These are phyloP conservation scores for Heliconius hewitsoni DNA, from an alignment of 1,140 invertebrate genomes.

Conservation along the genomic window DNA sequence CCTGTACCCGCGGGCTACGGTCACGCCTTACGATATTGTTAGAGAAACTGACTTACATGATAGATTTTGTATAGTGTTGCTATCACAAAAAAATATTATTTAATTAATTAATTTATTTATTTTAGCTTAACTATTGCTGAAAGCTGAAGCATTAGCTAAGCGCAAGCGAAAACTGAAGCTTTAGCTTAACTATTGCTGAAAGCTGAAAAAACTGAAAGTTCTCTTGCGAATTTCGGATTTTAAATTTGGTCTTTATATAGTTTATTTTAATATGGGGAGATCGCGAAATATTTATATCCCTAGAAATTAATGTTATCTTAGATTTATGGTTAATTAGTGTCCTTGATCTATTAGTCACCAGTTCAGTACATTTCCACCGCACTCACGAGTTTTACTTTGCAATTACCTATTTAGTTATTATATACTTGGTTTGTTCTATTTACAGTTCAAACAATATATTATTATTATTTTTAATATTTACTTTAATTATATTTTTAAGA, in stretches of 20 bases:
- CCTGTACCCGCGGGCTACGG: slow-evolving; percentile 1
- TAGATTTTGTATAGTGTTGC: too few species aligned
- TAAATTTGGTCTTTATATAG: neutral
- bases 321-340: neutral
- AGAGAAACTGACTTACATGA: too few species aligned
- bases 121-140: too few species aligned
- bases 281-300: neutral
- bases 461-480: neutral
- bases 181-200: too few species aligned
- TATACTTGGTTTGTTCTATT: neutral
- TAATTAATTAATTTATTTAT: too few species aligned
- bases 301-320: neutral
- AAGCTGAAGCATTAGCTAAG: too few species aligned
- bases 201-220: too few species aligned
- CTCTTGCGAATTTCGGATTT: too few species aligned
- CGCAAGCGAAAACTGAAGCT: too few species aligned
- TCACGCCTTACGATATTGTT: neutral
- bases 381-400: slow-evolving; percentile 2
- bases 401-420: neutral
- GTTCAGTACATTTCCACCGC: neutral
- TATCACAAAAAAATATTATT: too few species aligned
- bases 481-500: neutral
- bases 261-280: neutral
- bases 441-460: neutral
- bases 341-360: slow-evolving; percentile 1